Percentiles rank a stretch among this genome's conserved stretches.
Evolutionary conservation across 2,797 vertebrate species (phyloP).

Genomic region (Chlorospingus semifuscus): DNA sequence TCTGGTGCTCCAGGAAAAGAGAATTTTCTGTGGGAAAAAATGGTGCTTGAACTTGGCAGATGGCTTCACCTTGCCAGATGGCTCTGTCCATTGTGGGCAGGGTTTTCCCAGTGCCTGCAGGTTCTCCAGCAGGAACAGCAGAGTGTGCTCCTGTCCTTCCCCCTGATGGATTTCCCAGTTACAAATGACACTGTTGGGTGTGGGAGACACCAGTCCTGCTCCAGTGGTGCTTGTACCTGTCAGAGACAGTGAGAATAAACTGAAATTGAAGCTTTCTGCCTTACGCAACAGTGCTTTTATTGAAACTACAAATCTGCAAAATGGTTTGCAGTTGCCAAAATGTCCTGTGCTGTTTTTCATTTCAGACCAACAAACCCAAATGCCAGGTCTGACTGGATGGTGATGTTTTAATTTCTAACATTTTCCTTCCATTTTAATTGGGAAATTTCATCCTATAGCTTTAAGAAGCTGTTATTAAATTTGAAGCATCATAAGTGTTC

Average conservation of each 20-base stretch:
- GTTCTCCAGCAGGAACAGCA: background rate
- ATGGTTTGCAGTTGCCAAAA: background rate
- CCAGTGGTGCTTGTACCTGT: background rate
- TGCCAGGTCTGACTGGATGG: background rate
- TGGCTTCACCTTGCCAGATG: background rate
- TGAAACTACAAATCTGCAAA: slow-evolving; percentile 29
- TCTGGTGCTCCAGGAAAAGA: background rate
- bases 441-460: background rate
- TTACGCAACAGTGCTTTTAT: background rate
- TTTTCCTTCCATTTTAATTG: background rate
- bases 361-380: background rate
- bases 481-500: background rate
- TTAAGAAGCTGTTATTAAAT: background rate
- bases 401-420: background rate
- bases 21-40: background rate
- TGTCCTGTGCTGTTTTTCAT: background rate
- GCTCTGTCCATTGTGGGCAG: background rate
- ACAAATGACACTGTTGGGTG: background rate
- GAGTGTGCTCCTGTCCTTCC: background rate
- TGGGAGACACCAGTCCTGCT: background rate
- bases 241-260: background rate
- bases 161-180: background rate
- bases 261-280: background rate
- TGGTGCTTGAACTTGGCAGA: background rate
- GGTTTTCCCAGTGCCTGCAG: background rate